These are phyloP conservation scores for Chionomys nivalis DNA, from an alignment of 2,113 vertebrate species.

Conservation along the genomic window DNA sequence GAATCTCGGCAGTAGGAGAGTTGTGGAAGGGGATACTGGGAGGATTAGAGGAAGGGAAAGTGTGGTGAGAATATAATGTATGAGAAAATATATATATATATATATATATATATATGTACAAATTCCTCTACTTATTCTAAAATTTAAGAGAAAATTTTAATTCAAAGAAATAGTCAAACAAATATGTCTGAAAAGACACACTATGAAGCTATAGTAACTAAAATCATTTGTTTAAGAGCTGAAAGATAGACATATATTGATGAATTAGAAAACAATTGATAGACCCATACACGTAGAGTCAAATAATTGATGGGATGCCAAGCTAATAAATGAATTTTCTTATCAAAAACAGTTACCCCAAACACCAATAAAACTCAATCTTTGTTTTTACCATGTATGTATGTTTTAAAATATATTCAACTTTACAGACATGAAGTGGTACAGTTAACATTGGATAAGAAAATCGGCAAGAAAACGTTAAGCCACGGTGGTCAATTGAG, in stretches of 20 bases:
- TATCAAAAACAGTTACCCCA: too few species aligned
- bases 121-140: not conserved
- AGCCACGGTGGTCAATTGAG: not conserved
- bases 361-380: not conserved
- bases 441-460: too few species aligned
- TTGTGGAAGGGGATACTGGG: fast-evolving
- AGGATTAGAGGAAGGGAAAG: not conserved
- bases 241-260: not conserved
- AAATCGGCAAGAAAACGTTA: not conserved
- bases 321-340: not conserved
- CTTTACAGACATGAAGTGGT: not conserved
- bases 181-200: not conserved
- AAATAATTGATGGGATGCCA: not conserved
- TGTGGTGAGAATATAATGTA: not conserved
- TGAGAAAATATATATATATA: not conserved
- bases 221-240: not conserved
- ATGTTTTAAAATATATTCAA: not conserved
- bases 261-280: not conserved
- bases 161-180: not conserved
- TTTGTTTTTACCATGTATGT: not conserved
- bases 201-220: not conserved
- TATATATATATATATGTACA: not conserved
- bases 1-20: not conserved
- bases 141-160: not conserved
- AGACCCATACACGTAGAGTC: not conserved